Base-by-base conservation (phyloP, 2,113 vertebrate genomes). In the Leucopsar rothschildi region DNA sequence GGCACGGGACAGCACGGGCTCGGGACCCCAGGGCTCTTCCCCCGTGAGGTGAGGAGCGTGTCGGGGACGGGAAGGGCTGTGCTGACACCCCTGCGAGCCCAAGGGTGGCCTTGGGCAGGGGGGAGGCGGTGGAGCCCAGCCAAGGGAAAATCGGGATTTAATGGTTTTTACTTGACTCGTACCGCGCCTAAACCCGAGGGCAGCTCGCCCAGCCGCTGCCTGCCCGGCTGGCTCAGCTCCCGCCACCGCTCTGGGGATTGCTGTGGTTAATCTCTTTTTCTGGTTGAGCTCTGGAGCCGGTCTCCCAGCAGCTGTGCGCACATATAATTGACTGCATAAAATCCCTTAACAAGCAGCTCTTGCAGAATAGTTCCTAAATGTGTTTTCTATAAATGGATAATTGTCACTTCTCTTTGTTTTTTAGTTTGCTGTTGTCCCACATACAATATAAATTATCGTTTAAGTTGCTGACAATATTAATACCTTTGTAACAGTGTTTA, bases 111-210 rank as follows among this genome's bases (percentile, higher is more conserved):
- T 52, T 25, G 15, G 23, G 33, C 2, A 10, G 22, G 27, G 3
- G 7, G 0, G 16, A 68, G 52, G 42, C 11, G 15, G 14, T 2
- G 37, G 37, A 57, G 35, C 19, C 21, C 49, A 1, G 37, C 8
- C 12, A 17, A 28, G 29, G 2, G 61, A 45, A 47, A 42, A 5
- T 1, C 5, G 9, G 17, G 13, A 2, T 16, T 53, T 78, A 10
- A 3, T 3, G 8, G 0, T 0, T 61, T 64, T 44, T 31, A 15
- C 47, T 29, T 2, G 35, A 8, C 3, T 44, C 5, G 17, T 53
- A 5, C 11, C 5, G 59, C 12, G 3, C 39, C 35, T 16, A 9
- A 28, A 35, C 3, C 11, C 8, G 18, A 50, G 63, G n/a, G 35
- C 70, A 19, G 86, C 61, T 49, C 35, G 6, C 24, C 23, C 17